Evolutionary conservation across 2,113 vertebrate species (phyloP).

Genomic region (Melanostigma gelatinosum): DNA sequence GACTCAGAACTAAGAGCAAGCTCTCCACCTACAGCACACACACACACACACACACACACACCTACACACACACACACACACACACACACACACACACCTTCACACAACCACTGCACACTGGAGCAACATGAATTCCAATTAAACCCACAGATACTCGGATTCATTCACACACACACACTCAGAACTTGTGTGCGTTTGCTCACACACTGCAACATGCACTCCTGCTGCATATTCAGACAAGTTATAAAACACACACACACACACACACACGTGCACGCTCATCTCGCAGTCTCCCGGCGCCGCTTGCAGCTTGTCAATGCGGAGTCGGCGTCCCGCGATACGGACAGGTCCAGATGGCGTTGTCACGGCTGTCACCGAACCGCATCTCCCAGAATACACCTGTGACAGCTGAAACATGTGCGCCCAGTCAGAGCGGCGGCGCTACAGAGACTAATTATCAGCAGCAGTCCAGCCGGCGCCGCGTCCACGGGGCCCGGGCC

Average conservation of each 20-base stretch:
- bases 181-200: conserved; percentile 45
- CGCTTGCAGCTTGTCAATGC: conserved; percentile 69
- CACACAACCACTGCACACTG: background rate
- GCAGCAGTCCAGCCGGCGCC: conserved; percentile 66
- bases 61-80: conserved; percentile 11
- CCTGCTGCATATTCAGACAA: conserved; percentile 47
- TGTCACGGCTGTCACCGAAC: conserved; percentile 82
- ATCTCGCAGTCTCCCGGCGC: conserved; percentile 46
- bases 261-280: conserved; percentile 13
- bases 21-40: background rate
- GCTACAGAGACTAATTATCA: conserved; percentile 85
- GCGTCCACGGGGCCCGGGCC: conserved; percentile 44
- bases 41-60: conserved; percentile 20
- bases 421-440: conserved; percentile 75
- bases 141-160: conserved; percentile 29
- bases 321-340: conserved; percentile 63
- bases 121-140: conserved; percentile 20
- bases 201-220: conserved; percentile 42
- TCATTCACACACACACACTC: conserved; percentile 26
- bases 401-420: conserved; percentile 85
- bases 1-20: conserved; percentile 38
- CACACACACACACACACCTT: background rate
- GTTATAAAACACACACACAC: conserved; percentile 14
- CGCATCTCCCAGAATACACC: conserved; percentile 84
- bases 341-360: conserved; percentile 83